These are phyloP conservation scores for Gasterosteus aculeatus DNA, from an alignment of 2,113 vertebrate species.

Conservation along the genomic window DNA sequence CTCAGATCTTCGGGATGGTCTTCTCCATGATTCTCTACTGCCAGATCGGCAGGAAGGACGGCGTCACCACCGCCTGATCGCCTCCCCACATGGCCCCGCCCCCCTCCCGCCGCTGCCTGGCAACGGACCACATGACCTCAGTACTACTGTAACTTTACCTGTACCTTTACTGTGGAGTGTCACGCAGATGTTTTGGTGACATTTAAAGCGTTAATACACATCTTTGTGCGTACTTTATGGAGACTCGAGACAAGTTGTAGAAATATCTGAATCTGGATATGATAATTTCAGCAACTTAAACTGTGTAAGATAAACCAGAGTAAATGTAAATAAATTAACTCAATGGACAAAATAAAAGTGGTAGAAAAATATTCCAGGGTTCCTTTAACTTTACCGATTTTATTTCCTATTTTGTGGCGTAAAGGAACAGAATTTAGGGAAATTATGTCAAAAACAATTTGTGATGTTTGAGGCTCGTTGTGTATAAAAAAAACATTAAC, in stretches of 20 bases:
- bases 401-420: not conserved
- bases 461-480: not conserved
- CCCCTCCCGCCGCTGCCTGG: not conserved
- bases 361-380: not conserved
- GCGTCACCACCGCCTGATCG: slow-evolving; percentile 40
- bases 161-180: slow-evolving; percentile 42
- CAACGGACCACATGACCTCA: not conserved
- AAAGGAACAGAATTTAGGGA: slow-evolving; percentile 1
- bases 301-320: not conserved
- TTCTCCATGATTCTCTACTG: slow-evolving; percentile 77
- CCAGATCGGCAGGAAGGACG: slow-evolving; percentile 65
- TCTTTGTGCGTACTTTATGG: not conserved
- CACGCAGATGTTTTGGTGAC: slow-evolving; percentile 1
- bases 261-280: not conserved
- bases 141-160: slow-evolving; percentile 10
- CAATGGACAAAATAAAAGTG: not conserved
- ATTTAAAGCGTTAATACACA: not conserved
- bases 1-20: slow-evolving; percentile 76
- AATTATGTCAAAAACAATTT: not conserved
- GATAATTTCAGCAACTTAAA: not conserved
- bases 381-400: not conserved
- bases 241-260: not conserved
- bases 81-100: not conserved
- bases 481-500: not conserved
- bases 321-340: not conserved